Evolutionary conservation across 2,797 vertebrate species (phyloP).

Genomic region (Poecile montanus): DNA sequence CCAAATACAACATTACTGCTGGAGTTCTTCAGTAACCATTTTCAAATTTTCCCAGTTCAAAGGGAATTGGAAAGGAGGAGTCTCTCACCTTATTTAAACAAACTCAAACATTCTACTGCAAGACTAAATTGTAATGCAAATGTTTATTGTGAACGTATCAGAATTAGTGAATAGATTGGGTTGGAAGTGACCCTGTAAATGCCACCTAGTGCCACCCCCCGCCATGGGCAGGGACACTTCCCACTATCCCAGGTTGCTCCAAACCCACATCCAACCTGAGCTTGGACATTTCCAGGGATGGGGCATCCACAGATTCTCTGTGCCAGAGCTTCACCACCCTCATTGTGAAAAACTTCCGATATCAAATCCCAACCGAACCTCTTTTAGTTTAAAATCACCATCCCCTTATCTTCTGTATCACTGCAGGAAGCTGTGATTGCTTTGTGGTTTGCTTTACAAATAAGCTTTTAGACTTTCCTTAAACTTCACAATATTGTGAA

Average conservation of each 20-base stretch:
- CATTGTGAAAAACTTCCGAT: background rate
- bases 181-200: background rate
- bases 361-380: background rate
- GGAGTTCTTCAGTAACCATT: background rate
- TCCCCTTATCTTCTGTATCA: background rate
- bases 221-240: background rate
- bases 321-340: background rate
- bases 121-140: background rate
- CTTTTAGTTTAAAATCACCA: background rate
- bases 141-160: background rate
- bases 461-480: background rate
- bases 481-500: slow-evolving; percentile 47
- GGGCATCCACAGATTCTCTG: background rate
- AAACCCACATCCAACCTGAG: background rate
- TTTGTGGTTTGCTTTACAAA: background rate
- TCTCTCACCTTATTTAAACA: background rate
- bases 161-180: background rate
- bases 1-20: background rate
- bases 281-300: background rate
- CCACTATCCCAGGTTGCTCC: background rate
- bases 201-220: background rate
- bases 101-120: background rate
- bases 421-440: background rate
- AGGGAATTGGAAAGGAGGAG: background rate
- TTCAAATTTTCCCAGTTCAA: background rate